Base-by-base conservation (phyloP, 2,113 vertebrate species). In the Corythornis cristatus region DNA sequence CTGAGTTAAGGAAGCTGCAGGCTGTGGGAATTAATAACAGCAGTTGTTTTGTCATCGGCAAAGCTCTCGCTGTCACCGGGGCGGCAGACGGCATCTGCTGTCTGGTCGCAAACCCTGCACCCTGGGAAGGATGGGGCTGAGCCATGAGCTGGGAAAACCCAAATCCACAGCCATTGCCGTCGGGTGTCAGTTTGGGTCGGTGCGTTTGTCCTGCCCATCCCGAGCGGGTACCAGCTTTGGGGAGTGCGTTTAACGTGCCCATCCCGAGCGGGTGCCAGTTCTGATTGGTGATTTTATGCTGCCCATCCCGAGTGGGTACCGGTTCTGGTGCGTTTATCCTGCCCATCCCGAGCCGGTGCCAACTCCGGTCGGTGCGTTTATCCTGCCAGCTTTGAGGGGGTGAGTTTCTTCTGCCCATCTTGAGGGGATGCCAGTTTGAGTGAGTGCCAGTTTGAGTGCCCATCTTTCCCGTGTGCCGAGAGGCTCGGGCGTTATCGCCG, bases 381-480 rank as follows among this genome's bases (percentile, higher is more conserved):
- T 20, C 45, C 45, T 46, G 45, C 75, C 54, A 19, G 19, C 20
- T 46, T 20, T 0, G 37, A 37, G 37, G 37, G 37, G 37, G 37
- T 37, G 37, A 37, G 37, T 37, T 37, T 37, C 37, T 37, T 37
- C 37, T 37, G 37, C 37, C 37, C 37, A 37, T 37, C 9, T 37
- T 37, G 37, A 37, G 37, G 37, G 37, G 37, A 37, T 37, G 37
- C 37, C 37, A 37, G 37, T 37, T 37, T 37, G 37, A 37, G 37
- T 37, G 37, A 37, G 37, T 37, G 37, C 45, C 37, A 37, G 17
- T 45, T 45, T 45, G 17, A 15, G 15, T 45, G 23, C 71, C 45
- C n/a, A 0, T 35, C 12, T 15, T 3, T 26, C 45, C 4, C 29
- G 0, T 7, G 7, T 1, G 12, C 83, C 2, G 4, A 29, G 61